These are phyloP conservation scores for Accipiter virgatus DNA, from an alignment of 2,113 vertebrate species.

Conservation along the genomic window DNA sequence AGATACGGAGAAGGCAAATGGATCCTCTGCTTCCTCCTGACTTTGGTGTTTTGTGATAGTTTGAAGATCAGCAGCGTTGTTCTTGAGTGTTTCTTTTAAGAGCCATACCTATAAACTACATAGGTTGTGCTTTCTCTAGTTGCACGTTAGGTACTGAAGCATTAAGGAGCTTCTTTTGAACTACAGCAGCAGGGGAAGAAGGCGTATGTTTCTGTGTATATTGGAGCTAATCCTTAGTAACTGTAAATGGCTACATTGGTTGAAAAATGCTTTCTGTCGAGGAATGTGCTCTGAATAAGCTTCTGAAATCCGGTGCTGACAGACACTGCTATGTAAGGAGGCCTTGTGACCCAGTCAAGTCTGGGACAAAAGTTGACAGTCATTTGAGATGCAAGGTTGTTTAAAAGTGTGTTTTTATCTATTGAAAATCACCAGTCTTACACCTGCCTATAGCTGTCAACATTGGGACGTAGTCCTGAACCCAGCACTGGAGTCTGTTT, in stretches of 20 bases:
- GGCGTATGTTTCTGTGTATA: slow-evolving; percentile 8
- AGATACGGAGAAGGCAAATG: background rate
- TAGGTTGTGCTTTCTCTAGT: background rate
- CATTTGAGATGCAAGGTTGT: slow-evolving; percentile 70
- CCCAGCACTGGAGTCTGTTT: slow-evolving; percentile 39
- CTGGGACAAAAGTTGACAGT: slow-evolving; percentile 72
- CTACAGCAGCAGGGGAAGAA: background rate
- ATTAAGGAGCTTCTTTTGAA: background rate
- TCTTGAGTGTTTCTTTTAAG: background rate
- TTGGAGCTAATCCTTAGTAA: slow-evolving; percentile 60
- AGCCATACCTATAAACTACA: background rate
- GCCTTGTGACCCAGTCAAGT: slow-evolving; percentile 71
- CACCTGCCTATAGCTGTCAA: slow-evolving; percentile 70
- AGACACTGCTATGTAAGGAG: slow-evolving; percentile 79
- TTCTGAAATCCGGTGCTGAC: slow-evolving; percentile 76
- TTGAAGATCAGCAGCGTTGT: background rate
- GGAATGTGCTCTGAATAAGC: slow-evolving; percentile 81
- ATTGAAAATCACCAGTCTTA: slow-evolving; percentile 27
- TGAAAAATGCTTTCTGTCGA: slow-evolving; percentile 77
- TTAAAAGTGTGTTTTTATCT: slow-evolving; percentile 61
- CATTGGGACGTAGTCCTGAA: background rate
- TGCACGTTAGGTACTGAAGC: background rate
- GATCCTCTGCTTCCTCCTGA: background rate
- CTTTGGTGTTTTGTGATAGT: background rate
- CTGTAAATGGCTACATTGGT: slow-evolving; percentile 61